Evolutionary conservation across 1,140 invertebrate genomes (phyloP), one percentile per base, ranked within the genome.

Genomic region (Alviniconcha marisindica): DNA sequence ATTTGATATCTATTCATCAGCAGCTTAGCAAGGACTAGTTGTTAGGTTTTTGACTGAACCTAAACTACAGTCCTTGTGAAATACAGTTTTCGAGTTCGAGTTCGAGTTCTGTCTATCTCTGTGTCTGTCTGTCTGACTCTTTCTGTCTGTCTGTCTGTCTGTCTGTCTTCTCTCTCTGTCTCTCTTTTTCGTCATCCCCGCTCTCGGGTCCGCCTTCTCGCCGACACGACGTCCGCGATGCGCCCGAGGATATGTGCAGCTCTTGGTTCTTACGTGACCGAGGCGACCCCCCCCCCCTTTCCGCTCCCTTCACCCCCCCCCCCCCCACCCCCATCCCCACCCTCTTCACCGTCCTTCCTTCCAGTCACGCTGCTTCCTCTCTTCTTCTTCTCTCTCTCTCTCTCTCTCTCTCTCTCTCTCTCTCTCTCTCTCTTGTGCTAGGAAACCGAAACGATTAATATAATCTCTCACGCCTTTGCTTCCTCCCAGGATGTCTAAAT

Each of bases 371-470:
- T 24, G 2, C 38, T 24, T 12, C 66, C 31, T 28, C 1, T n/a
- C n/a, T n/a, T n/a, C n/a, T n/a, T n/a, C n/a, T n/a, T n/a, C n/a
- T n/a, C n/a, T n/a, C 71, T 18, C 71, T 40, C 56, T 28, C 56
- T 24, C 56, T 24, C 21, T 31, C 2, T 71, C 66, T 33, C 36
- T 21, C 24, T 4, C 48, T 4, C 56, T 18, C 18, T 48, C 44
- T 48, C 44, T 48, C 18, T 18, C 7, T 10, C 7, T 48, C 44
- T 18, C 44, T 48, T 48, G 73, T 42, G 36, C 5, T 12, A 2
- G 42, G 73, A 44, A 76, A 76, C 24, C 73, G 73, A 76, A n/a
- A 44, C 73, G 73, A 76, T 76, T 76, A 76, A 24, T 42, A 44
- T 44, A 76, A 76, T 76, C 24, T 76, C n/a, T 44, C 42, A 18